phyloP scores from a whole-genome alignment of 2,888 invertebrate genomes.

The Chalcis sispes region DNA sequence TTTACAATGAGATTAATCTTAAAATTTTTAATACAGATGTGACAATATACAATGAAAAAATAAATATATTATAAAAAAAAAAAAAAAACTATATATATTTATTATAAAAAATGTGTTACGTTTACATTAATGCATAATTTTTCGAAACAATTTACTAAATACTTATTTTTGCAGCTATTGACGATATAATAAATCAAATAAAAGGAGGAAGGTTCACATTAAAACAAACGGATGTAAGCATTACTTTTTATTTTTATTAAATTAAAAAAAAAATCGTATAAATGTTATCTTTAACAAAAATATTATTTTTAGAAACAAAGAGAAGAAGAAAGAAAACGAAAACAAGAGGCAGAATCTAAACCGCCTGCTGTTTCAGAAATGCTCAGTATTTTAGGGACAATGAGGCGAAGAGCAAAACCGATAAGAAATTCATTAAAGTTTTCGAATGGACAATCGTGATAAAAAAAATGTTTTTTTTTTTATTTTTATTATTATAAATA shows the following conservation, averaged over 20 bases:
- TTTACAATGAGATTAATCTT: too few relatives aligned
- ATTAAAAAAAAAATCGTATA: neutral
- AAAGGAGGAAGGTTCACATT: constrained; percentile 86
- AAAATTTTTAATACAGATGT: too few relatives aligned
- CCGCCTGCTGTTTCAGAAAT: constrained; percentile 81
- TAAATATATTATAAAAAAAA: too few relatives aligned
- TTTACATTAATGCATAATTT: too few relatives aligned
- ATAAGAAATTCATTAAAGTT: constrained; percentile 71
- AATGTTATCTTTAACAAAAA: constrained; percentile 1
- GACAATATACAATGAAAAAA: too few relatives aligned
- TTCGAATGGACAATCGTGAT: constrained; percentile 64
- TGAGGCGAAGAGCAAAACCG: constrained; percentile 78
- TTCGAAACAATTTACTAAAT: too few relatives aligned
- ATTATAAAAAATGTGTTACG: too few relatives aligned
- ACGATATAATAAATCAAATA: constrained; percentile 86
- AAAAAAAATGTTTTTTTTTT: neutral
- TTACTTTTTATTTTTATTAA: constrained; percentile 6
- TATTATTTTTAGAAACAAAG: constrained; percentile 75
- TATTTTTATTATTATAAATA: constrained; percentile 29
- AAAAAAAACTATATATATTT: too few relatives aligned
- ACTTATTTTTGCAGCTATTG: constrained; percentile 78
- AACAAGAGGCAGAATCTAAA: constrained; percentile 80
- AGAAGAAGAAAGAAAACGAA: constrained; percentile 78
- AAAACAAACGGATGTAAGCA: constrained; percentile 80
- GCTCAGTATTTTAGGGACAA: constrained; percentile 82